These are phyloP conservation scores for Hemiscyllium ocellatum DNA, from an alignment of 2,113 vertebrate species.

Conservation along the genomic window DNA sequence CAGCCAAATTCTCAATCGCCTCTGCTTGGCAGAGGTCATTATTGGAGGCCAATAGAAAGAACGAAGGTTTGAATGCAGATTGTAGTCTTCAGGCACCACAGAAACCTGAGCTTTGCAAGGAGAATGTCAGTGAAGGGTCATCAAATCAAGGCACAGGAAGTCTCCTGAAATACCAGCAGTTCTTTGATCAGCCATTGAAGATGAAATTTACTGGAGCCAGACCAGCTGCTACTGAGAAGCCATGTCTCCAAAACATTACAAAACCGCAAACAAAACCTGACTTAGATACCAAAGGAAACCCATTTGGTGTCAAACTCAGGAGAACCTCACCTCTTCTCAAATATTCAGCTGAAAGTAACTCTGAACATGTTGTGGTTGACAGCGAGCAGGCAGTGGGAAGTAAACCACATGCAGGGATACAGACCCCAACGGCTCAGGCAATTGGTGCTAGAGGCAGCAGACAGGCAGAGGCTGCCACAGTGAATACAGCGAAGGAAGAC, in stretches of 20 bases:
- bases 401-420: neutral
- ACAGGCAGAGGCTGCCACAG: no score
- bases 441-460: no score
- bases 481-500: neutral
- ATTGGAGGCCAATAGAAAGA: slow-evolving; percentile 46
- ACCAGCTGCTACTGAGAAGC: neutral
- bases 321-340: slow-evolving; percentile 62
- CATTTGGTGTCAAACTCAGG: slow-evolving; percentile 72
- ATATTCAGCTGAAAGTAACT: slow-evolving; percentile 52
- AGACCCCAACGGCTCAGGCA: neutral
- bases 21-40: slow-evolving; percentile 64
- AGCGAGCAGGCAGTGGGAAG: neutral
- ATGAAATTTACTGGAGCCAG: neutral
- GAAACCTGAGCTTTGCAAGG: slow-evolving; percentile 46
- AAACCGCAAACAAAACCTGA: slow-evolving; percentile 37
- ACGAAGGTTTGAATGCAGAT: slow-evolving; percentile 47
- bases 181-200: neutral
- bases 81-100: slow-evolving; percentile 40
- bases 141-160: slow-evolving; percentile 38
- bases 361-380: neutral
- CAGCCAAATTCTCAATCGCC: slow-evolving; percentile 54
- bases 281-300: slow-evolving; percentile 53
- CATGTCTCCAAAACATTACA: neutral
- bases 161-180: neutral
- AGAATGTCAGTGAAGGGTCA: slow-evolving; percentile 38